phyloP scores from a whole-genome alignment of 92 coral and sea anemone species.

The Meandrina meandrites region DNA sequence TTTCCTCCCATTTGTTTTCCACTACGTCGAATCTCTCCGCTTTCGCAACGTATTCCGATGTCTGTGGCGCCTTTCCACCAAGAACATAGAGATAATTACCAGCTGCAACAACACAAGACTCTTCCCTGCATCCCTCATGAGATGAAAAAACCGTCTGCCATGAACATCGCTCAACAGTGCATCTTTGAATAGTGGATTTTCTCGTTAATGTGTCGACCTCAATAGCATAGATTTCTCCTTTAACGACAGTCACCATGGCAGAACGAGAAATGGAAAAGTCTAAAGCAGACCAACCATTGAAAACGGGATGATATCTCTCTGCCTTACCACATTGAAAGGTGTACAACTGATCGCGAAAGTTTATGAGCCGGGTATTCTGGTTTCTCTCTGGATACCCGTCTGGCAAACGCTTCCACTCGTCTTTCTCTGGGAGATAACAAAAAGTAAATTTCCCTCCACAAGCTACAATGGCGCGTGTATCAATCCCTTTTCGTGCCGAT shows the following conservation, averaged over 20 bases:
- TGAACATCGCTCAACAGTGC: neutral
- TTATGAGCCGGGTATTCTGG: neutral
- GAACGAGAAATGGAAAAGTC: neutral
- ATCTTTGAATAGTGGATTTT: neutral
- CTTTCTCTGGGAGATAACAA: constrained; percentile 8
- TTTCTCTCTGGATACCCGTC: neutral
- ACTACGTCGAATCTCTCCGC: neutral
- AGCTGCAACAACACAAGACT: constrained; percentile 14
- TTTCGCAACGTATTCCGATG: too few relatives aligned
- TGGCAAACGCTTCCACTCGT: constrained; percentile 9
- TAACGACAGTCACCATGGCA: neutral
- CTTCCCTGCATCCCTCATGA: neutral
- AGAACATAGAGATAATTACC: constrained; percentile 18
- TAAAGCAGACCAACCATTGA: neutral
- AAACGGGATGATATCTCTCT: constrained; percentile 20
- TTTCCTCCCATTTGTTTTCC: neutral
- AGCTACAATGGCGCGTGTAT: constrained; percentile 24
- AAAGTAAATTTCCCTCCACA: constrained; percentile 15
- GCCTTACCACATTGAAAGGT: neutral
- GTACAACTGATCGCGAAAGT: constrained; percentile 7
- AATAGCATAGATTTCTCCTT: constrained; percentile 14
- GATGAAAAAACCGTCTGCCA: neutral
- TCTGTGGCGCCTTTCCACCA: neutral
- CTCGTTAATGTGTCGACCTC: neutral
- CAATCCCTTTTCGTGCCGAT: constrained; percentile 5